These are phyloP conservation scores for Malthinus seriepunctatus DNA, from an alignment of 2,888 invertebrate genomes.

Conservation along the genomic window DNA sequence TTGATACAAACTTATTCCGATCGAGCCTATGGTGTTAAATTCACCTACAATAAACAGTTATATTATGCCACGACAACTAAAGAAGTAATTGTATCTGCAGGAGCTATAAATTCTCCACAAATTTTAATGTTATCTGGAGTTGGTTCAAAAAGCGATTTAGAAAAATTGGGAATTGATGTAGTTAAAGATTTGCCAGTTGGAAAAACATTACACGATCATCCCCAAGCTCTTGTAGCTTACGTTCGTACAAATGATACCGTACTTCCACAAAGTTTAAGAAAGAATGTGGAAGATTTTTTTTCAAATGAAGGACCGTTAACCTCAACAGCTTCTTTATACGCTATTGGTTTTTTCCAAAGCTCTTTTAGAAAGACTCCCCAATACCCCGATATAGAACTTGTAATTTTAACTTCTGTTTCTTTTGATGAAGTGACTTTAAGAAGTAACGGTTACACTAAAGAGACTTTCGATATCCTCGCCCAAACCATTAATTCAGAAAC, in stretches of 20 bases:
- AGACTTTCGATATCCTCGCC: neutral
- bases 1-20: slow-evolving; percentile 66
- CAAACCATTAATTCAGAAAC: neutral
- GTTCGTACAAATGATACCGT: no score
- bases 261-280: slow-evolving; percentile 46
- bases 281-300: slow-evolving; percentile 53
- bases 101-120: no score
- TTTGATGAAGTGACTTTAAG: neutral
- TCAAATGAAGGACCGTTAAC: neutral
- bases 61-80: no score
- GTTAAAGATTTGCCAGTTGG: slow-evolving; percentile 71
- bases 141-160: no score
- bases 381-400: neutral
- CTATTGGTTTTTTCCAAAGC: neutral
- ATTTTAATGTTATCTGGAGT: no score
- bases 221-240: slow-evolving; percentile 61
- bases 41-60: no score
- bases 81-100: no score
- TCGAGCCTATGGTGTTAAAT: slow-evolving; percentile 54
- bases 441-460: neutral
- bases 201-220: slow-evolving; percentile 74
- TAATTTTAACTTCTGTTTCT: neutral
- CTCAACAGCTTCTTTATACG: neutral
- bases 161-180: no score
- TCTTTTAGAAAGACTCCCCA: neutral